phyloP scores from a whole-genome alignment of 2,797 vertebrate genomes.

The Semaprochilodus insignis region DNA sequence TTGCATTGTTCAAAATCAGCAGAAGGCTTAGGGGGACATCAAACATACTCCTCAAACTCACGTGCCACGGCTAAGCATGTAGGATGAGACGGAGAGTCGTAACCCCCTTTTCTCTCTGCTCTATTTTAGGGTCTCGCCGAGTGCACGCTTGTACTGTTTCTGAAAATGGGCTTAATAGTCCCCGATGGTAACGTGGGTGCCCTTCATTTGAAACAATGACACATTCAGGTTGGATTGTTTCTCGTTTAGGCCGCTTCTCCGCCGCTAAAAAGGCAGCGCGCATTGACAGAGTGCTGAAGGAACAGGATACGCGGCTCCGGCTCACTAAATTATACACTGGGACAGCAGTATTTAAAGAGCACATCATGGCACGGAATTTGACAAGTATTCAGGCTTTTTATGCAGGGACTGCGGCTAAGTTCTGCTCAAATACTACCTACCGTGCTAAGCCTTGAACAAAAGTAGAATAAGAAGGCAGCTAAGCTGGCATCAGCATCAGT shows the following conservation, averaged over 20 bases:
- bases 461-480: background rate
- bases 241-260: slow-evolving; percentile 65
- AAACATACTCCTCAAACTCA: background rate
- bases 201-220: slow-evolving; percentile 86
- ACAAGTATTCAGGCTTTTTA: slow-evolving; percentile 28
- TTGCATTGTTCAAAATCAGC: background rate
- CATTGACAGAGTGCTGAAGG: slow-evolving; percentile 70
- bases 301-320: slow-evolving; percentile 49
- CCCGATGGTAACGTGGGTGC: slow-evolving; percentile 75
- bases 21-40: background rate
- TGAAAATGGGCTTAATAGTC: slow-evolving; percentile 86
- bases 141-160: slow-evolving; percentile 77
- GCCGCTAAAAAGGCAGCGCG: slow-evolving; percentile 55
- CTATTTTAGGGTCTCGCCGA: slow-evolving; percentile 77
- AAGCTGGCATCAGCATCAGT: slow-evolving; percentile 9
- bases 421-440: slow-evolving; percentile 16
- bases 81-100: background rate
- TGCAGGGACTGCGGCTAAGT: background rate
- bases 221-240: slow-evolving; percentile 82
- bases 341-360: slow-evolving; percentile 49
- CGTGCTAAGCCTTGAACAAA: background rate
- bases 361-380: slow-evolving; percentile 29
- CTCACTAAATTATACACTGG: slow-evolving; percentile 46
- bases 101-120: slow-evolving; percentile 46
- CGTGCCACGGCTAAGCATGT: background rate